Base-by-base conservation (phyloP, 2,888 invertebrate genomes). In the Eueremaeus valkanovi region DNA sequence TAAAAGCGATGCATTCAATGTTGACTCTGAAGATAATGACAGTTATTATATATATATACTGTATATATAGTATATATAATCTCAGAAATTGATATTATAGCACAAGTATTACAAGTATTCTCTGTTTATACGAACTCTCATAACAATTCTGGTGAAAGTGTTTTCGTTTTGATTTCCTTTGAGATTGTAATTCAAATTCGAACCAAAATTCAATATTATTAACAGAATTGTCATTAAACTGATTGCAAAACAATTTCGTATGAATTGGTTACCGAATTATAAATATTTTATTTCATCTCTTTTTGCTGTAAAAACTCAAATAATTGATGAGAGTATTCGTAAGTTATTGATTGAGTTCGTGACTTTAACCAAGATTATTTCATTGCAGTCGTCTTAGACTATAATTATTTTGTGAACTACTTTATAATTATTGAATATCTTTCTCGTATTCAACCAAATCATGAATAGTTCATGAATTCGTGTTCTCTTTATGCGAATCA, bases 91-190 rank as follows among this genome's bases (percentile, higher is more conserved):
- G 11, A 8, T 16, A 45, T 45, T 16, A 3, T 16, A 45, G 18
- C 45, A 45, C 45, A 45, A 45, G 18, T 13, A 3, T 51, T n/a
- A 40, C 40, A 40, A 11, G 40, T 40, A 40, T 40, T 40, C 40
- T 40, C 40, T 40, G 6, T 40, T 9, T 40, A 11, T 9, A 11
- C 6, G 8, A 40, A 21, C 5, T 21, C 51, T 29, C 16, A 61
- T 16, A 61, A 61, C 18, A 29, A 55, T 16, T 29, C 29, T 16
- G 29, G 1, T 61, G 13, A 61, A 61, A 61, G 61, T 61, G 61
- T 61, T 55, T 61, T 61, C 61, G n/a, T 61, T 61, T 29, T 61
- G 61, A 61, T 61, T 61, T 61, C 61, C 61, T 61, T 61, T 16
- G 61, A 61, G 61, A 61, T 31, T 61, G 6, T 18, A 61, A 61